Evolutionary conservation across 23 tunicate genomes (phyloP), one percentile per base, ranked within the genome.

Genomic region (Clavelina lepadiformis): DNA sequence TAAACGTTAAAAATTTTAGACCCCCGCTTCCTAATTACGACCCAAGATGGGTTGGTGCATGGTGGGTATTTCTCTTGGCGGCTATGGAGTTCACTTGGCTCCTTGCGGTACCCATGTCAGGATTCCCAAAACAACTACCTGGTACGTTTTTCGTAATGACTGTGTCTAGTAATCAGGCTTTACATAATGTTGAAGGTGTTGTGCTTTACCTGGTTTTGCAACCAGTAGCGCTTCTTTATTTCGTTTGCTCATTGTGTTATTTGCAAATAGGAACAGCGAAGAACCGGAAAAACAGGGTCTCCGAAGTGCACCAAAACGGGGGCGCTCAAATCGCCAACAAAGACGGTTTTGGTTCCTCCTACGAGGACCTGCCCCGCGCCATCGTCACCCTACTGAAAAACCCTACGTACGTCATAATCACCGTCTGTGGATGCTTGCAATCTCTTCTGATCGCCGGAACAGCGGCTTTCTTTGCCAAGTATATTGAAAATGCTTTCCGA

Each of bases 11-110:
- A n/a, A n/a, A n/a, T n/a, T n/a, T n/a, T n/a, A n/a, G n/a, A n/a
- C n/a, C n/a, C n/a, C n/a, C n/a, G n/a, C n/a, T n/a, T n/a, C 38
- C 76, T 28, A 52, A 75, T 21, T 61, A 30, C 22, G 82, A 87
- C 51, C 96, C 96, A 13, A 58, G 86, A 46, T 87, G 96, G 96
- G 88, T 87, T 19, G 96, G 96, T n/a, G 96, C 96, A 2, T 87
- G 96, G 96, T 87, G 96, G 96, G 35, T 87, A 15, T 78, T 77
- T 18, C 89, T 77, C 45, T 27, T 87, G 0, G 50, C 68, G 13
- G 56, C 69, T 47, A 77, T 78, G 11, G 70, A 31, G 19, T 33
- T 68, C 31, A 73, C 75, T 6, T 74, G 31, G 27, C 38, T 73
- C 23, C 46, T 82, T 2, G 69, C 80, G n/a, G 69, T 87, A 8